Percentiles rank a stretch among this genome's conserved stretches.
These are phyloP conservation scores for Lagocephalus sceleratus DNA, from an alignment of 2,797 vertebrate species.

Conservation along the genomic window DNA sequence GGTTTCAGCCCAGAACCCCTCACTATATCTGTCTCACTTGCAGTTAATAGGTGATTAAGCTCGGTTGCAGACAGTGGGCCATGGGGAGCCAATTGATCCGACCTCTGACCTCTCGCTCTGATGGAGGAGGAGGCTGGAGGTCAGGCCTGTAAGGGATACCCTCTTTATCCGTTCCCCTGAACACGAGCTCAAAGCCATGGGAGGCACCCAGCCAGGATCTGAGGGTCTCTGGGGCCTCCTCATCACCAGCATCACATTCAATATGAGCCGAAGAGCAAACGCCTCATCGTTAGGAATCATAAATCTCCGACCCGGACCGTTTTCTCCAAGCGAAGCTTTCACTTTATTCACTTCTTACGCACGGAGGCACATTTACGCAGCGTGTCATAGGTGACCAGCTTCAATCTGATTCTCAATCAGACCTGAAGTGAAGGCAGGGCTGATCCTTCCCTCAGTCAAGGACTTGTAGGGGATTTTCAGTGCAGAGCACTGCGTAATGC, in stretches of 20 bases:
- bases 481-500: constrained; percentile 61
- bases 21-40: constrained; percentile 35
- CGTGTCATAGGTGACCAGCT: constrained; percentile 7
- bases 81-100: constrained; percentile 88
- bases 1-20: constrained; percentile 14
- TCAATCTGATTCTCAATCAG: constrained; percentile 24
- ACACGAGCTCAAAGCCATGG: constrained; percentile 88
- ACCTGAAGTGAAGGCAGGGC: constrained; percentile 38
- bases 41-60: constrained; percentile 96
- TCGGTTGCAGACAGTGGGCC: constrained; percentile 86
- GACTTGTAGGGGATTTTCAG: constrained; percentile 63
- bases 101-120: constrained; percentile 80
- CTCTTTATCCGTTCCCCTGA: constrained; percentile 91
- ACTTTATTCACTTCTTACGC: not conserved
- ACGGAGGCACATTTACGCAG: constrained; percentile 1
- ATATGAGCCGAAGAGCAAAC: constrained; percentile 87
- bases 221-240: constrained; percentile 78
- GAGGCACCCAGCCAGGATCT: constrained; percentile 86
- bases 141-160: constrained; percentile 98
- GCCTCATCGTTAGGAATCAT: constrained; percentile 49
- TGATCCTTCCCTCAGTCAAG: constrained; percentile 60
- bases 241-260: constrained; percentile 70
- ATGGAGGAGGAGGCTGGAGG: constrained; percentile 90
- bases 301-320: constrained; percentile 54
- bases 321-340: constrained; percentile 41